A percentile compares a stretch with the other conserved stretches of the same genome.
phyloP scores from a whole-genome alignment of 2,888 invertebrate genomes.

The Plemyria rubiginata region DNA sequence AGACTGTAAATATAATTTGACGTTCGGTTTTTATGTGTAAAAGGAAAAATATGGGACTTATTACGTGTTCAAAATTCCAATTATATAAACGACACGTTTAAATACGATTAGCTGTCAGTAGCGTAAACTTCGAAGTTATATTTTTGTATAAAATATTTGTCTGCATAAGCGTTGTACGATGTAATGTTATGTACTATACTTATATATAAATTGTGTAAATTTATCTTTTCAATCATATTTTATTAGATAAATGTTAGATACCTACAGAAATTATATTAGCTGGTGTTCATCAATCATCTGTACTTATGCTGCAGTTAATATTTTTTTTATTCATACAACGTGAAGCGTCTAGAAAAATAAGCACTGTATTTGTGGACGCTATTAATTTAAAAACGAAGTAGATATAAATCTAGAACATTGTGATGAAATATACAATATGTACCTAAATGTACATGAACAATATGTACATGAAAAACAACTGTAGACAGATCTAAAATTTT shows the following conservation, averaged over 20 bases:
- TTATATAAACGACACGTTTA: constrained; percentile 54
- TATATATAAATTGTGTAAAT: constrained; percentile 22
- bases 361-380: not conserved
- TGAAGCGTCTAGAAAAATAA: not conserved
- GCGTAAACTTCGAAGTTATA: constrained; percentile 69
- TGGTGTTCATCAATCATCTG: constrained; percentile 3
- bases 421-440: too few relatives aligned
- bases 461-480: too few relatives aligned
- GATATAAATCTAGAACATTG: too few relatives aligned
- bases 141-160: constrained; percentile 80
- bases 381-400: not conserved
- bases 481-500: not conserved
- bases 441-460: too few relatives aligned
- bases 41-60: constrained; percentile 57
- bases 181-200: constrained; percentile 24
- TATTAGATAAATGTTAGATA: constrained; percentile 3
- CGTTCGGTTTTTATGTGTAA: constrained; percentile 52
- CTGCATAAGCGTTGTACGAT: constrained; percentile 58
- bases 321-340: not conserved
- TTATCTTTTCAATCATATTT: constrained; percentile 10
- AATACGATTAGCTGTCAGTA: constrained; percentile 54
- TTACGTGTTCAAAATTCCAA: constrained; percentile 69
- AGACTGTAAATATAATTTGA: constrained; percentile 54
- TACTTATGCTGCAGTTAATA: not conserved
- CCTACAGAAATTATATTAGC: not conserved